A percentile compares a stretch with the other conserved stretches of the same genome.
phyloP scores from a whole-genome alignment of 2,888 invertebrate species.

The Himalopsyche anomala region DNA sequence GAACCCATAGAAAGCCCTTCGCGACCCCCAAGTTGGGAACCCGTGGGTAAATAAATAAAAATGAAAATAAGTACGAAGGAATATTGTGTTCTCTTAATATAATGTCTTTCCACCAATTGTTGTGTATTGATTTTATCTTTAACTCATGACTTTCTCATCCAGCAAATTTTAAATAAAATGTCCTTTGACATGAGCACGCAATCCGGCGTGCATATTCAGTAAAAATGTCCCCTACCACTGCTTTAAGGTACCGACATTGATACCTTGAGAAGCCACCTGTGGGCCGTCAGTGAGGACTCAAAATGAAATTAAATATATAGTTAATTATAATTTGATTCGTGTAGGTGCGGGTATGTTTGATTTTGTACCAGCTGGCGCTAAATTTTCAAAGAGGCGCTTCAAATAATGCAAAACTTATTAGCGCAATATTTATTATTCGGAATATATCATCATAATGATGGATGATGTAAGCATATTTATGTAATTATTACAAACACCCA shows the following conservation, averaged over 20 bases:
- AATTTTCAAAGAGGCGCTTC: conserved; percentile 25
- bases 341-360: conserved; percentile 6
- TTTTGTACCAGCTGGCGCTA: conserved; percentile 5
- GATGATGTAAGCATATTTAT: background rate
- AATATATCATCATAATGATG: background rate
- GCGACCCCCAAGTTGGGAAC: too few relatives aligned
- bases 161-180: too few relatives aligned
- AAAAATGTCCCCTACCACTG: too few relatives aligned
- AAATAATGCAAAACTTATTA: conserved; percentile 6
- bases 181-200: too few relatives aligned
- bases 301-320: conserved; percentile 23
- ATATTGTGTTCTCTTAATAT: too few relatives aligned
- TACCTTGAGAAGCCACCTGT: background rate
- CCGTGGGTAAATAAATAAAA: too few relatives aligned
- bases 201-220: too few relatives aligned
- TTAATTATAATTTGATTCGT: background rate
- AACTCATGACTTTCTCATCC: too few relatives aligned
- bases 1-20: too few relatives aligned
- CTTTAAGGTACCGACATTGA: background rate
- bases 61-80: too few relatives aligned
- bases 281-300: background rate
- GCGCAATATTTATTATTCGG: conserved; percentile 1
- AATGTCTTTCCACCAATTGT: too few relatives aligned
- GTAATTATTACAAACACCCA: background rate
- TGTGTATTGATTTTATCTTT: too few relatives aligned